These are phyloP conservation scores for Pseudomyrmex pallidus DNA, from an alignment of 1,140 invertebrate species.

Conservation along the genomic window DNA sequence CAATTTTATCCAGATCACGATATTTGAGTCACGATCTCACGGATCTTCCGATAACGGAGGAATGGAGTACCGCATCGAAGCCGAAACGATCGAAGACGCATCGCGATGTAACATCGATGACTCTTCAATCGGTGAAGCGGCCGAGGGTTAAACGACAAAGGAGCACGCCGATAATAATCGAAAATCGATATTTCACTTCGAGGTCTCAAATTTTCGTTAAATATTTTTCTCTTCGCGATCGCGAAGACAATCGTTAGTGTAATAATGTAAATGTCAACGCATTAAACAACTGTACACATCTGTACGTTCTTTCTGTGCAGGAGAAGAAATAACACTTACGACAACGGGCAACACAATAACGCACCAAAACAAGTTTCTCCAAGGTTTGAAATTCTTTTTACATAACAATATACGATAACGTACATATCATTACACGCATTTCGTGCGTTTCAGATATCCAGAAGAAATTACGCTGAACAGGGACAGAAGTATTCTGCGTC, in stretches of 20 bases:
- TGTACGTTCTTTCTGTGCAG: constrained; percentile 42
- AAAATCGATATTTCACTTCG: constrained; percentile 58
- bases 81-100: constrained; percentile 77
- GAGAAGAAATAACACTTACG: constrained; percentile 73
- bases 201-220: constrained; percentile 57
- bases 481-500: constrained; percentile 64
- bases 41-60: constrained; percentile 87
- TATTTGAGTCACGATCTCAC: constrained; percentile 88
- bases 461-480: constrained; percentile 61
- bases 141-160: constrained; percentile 76
- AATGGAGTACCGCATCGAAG: constrained; percentile 83
- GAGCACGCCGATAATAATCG: constrained; percentile 77
- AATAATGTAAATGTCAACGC: neutral
- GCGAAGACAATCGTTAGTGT: neutral
- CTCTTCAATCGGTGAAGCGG: no score
- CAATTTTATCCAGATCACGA: constrained; percentile 85
- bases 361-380: constrained; percentile 75
- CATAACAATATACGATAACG: neutral
- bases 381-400: constrained; percentile 58
- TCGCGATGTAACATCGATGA: constrained; percentile 78
- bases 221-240: neutral
- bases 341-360: constrained; percentile 67
- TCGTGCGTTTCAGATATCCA: constrained; percentile 46
- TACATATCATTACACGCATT: no score
- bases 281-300: neutral